Evolutionary conservation across 2,888 invertebrate genomes (phyloP), one percentile per base, ranked within the genome.

Genomic region (Pomacea canaliculata): DNA sequence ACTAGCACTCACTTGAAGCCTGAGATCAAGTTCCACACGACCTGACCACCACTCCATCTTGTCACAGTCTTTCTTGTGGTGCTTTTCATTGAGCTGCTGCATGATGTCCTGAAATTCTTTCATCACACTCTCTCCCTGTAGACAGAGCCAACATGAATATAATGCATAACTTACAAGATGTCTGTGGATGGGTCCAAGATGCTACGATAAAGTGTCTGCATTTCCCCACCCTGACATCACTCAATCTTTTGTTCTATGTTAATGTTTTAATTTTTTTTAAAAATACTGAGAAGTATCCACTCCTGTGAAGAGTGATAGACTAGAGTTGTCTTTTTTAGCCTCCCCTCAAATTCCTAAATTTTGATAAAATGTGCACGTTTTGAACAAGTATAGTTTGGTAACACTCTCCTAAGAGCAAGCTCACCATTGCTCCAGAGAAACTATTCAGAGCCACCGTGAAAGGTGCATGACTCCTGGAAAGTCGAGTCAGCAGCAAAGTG

Each of bases 1-100:
- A 56, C 51, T 4, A 16, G 51, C 16, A 56, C 68, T 37, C 27
- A 68, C 68, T 37, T 68, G 23, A 19, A 68, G 68, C 27, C 48
- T 23, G 3, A 68, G 8, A 9, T 68, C 68, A 68, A 68, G 68
- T 68, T 27, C 68, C 19, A 68, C 19, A 68, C 68, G 79, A 7
- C 73, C 72, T 67, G 76, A 79, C 88, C 88, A 89, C 87, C 88
- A 89, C 48, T 85, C 83, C 51, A 78, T 76, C 74, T 83, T 87
- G 70, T 83, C 80, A 19, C 79, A 82, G 12, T 86, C 74, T 63
- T 83, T 81, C 76, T 84, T 80, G 27, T 79, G 82, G 18, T 84
- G 79, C n/a, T 73, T 72, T 76, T 83, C 85, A 56, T 56, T 10
- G 8, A 56, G 51, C 10, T 73, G 74, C 76, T 81, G 78, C 76